These are phyloP conservation scores for Zaprionus bogoriensis DNA, from an alignment of 2,888 invertebrate species.

Conservation along the genomic window DNA sequence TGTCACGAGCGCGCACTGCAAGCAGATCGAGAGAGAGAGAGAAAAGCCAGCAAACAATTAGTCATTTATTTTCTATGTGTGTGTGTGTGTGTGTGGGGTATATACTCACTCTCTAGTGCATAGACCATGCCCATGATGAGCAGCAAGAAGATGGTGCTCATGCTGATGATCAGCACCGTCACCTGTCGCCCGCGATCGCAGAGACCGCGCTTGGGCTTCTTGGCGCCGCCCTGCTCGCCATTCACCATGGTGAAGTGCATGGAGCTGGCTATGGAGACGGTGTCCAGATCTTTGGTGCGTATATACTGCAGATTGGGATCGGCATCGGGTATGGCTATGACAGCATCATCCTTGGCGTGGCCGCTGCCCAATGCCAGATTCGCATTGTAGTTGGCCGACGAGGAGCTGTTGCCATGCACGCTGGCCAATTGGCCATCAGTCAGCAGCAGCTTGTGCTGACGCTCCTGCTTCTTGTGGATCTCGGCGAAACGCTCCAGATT, in stretches of 20 bases:
- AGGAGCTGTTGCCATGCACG: constrained; percentile 47
- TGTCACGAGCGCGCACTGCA: constrained; percentile 84
- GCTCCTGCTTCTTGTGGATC: constrained; percentile 83
- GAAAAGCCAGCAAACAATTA: too few species aligned
- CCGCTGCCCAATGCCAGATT: constrained; percentile 66
- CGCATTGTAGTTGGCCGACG: constrained; percentile 64
- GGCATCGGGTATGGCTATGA: constrained; percentile 75
- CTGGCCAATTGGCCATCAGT: constrained; percentile 45
- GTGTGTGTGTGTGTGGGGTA: neutral
- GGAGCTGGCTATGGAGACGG: constrained; percentile 91
- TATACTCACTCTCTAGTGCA: constrained; percentile 91
- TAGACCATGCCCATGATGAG: constrained; percentile 92
- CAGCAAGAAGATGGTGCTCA: constrained; percentile 91
- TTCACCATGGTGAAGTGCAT: constrained; percentile 94
- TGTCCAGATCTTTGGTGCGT: constrained; percentile 85
- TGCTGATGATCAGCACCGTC: constrained; percentile 91
- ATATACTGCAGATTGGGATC: constrained; percentile 81
- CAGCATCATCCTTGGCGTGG: constrained; percentile 68
- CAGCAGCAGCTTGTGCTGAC: constrained; percentile 63
- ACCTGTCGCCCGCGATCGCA: constrained; percentile 90
- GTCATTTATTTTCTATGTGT: neutral
- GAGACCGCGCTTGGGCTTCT: constrained; percentile 87
- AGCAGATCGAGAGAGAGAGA: constrained; percentile 51
- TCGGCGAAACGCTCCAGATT: constrained; percentile 86
- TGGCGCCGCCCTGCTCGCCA: constrained; percentile 86